phyloP scores from a whole-genome alignment of 2,888 invertebrate genomes.

The Orchesella flavescens region DNA sequence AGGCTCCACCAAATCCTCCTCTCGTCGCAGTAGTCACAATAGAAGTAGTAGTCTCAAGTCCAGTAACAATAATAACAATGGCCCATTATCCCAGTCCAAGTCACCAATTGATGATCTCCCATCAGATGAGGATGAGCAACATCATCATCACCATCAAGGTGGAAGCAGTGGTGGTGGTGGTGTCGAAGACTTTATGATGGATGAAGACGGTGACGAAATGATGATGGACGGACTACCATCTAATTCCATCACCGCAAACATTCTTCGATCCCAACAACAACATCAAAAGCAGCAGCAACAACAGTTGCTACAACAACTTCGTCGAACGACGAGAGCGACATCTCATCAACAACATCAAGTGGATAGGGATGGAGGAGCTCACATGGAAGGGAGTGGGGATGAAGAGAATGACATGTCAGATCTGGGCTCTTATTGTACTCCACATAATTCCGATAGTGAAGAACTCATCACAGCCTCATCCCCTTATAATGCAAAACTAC shows the following conservation, averaged over 20 bases:
- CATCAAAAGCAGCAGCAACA: slow-evolving; percentile 47
- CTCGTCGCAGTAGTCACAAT: slow-evolving; percentile 26
- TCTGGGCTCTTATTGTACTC: slow-evolving; percentile 68
- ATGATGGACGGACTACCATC: slow-evolving; percentile 36
- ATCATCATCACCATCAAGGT: neutral
- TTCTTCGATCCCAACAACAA: slow-evolving; percentile 31
- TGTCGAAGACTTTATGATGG: slow-evolving; percentile 15
- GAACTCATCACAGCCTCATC: slow-evolving; percentile 31
- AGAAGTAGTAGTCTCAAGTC: slow-evolving; percentile 30
- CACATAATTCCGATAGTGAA: slow-evolving; percentile 64
- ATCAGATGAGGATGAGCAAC: slow-evolving; percentile 26
- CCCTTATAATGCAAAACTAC: neutral
- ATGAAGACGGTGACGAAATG: slow-evolving; percentile 24
- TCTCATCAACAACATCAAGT: neutral
- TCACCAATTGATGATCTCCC: slow-evolving; percentile 26
- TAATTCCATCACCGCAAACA: neutral
- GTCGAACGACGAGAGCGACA: neutral
- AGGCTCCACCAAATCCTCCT: slow-evolving; percentile 16
- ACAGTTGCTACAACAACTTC: slow-evolving; percentile 15
- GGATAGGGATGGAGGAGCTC: slow-evolving; percentile 5
- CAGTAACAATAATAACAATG: slow-evolving; percentile 50
- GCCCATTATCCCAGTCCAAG: neutral
- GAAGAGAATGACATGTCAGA: slow-evolving; percentile 69
- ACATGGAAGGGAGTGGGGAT: slow-evolving; percentile 62
- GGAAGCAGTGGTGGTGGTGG: slow-evolving; percentile 31